Percentiles rank a stretch among this genome's conserved stretches.
These are phyloP conservation scores for Synergus japonicus DNA, from an alignment of 2,888 invertebrate genomes.

Conservation along the genomic window DNA sequence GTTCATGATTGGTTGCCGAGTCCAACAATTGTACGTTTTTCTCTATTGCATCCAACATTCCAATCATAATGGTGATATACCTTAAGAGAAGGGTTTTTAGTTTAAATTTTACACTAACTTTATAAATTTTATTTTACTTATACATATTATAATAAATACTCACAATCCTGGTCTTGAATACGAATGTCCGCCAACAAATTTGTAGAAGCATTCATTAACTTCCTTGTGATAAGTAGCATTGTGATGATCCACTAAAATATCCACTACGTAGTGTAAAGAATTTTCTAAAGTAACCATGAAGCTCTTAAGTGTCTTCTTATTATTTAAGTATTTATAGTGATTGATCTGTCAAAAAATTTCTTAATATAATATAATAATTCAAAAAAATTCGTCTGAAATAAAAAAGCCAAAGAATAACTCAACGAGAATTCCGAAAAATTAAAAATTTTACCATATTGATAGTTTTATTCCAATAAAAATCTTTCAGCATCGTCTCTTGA, in stretches of 20 bases:
- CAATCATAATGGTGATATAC: conserved; percentile 62
- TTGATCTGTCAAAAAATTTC: conserved; percentile 54
- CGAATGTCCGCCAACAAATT: conserved; percentile 61
- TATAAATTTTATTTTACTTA: conserved; percentile 1
- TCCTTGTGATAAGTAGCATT: conserved; percentile 58
- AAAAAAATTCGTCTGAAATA: too few relatives aligned
- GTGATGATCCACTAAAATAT: conserved; percentile 67
- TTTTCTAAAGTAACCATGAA: conserved; percentile 60
- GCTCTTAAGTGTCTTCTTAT: conserved; percentile 55
- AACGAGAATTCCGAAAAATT: neutral
- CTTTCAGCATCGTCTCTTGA: conserved; percentile 76
- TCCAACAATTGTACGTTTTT: conserved; percentile 66
- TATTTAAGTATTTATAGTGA: conserved; percentile 61
- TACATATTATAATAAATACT: conserved; percentile 43
- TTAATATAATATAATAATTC: conserved; percentile 7
- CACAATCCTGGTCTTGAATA: conserved; percentile 66
- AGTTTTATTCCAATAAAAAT: conserved; percentile 82
- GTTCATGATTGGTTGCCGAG: conserved; percentile 58
- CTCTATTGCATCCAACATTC: conserved; percentile 60
- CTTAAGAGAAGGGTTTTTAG: conserved; percentile 47
- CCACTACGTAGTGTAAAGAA: conserved; percentile 63
- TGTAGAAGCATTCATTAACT: conserved; percentile 60
- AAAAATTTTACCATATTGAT: conserved; percentile 76
- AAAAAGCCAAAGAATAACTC: too few relatives aligned
- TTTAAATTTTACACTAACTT: neutral